phyloP scores from a whole-genome alignment of 2,113 vertebrate genomes.

The Trogon surrucura region DNA sequence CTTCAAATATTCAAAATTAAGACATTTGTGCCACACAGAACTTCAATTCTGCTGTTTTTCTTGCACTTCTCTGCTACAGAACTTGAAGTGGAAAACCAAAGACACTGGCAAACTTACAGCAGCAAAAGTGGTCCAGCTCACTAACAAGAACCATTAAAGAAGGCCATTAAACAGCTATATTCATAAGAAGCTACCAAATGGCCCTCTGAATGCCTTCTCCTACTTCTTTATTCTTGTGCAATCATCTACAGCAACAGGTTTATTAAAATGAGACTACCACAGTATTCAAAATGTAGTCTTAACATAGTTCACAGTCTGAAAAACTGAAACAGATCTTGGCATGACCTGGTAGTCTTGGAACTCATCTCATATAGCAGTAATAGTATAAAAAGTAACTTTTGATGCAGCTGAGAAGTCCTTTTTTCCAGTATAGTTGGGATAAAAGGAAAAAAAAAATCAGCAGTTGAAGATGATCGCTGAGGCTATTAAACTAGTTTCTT shows the following conservation, averaged over 20 bases:
- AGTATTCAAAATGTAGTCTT: neutral
- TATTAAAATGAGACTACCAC: neutral
- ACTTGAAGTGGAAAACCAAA: neutral
- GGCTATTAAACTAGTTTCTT: neutral
- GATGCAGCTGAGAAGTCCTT: neutral
- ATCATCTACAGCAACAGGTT: neutral
- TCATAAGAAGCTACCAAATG: neutral
- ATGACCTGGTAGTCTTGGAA: neutral
- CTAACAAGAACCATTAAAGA: neutral
- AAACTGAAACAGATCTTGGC: neutral
- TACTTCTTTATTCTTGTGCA: neutral
- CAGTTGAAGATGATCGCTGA: fast-evolving
- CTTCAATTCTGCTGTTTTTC: neutral
- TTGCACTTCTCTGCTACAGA: neutral
- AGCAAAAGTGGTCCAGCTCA: neutral
- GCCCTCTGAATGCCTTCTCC: neutral
- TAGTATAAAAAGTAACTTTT: neutral
- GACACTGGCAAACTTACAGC: neutral
- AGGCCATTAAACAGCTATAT: neutral
- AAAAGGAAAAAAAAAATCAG: neutral
- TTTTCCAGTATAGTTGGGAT: neutral
- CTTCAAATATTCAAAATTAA: neutral
- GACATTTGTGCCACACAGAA: neutral
- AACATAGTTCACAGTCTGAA: neutral
- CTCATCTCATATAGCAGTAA: neutral